Evolutionary conservation across 2,888 invertebrate genomes (phyloP), one percentile per base, ranked within the genome.

Genomic region (Andricus curvator): DNA sequence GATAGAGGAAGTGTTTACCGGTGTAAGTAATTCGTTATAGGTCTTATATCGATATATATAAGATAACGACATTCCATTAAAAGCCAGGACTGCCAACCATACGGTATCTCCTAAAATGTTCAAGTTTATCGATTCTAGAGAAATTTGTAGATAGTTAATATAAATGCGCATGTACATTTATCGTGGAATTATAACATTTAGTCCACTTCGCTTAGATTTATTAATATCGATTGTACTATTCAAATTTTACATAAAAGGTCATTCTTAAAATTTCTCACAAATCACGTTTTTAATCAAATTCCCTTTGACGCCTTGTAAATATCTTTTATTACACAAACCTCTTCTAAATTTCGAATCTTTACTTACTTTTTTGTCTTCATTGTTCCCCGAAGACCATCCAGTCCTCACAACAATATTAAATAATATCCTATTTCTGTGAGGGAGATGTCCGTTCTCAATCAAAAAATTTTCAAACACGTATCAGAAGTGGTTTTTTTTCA

Each of bases 81-180:
- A 88, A 87, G 86, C 89, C 88, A 86, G 87, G 88, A 89, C 90
- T 91, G 90, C 90, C 90, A 89, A 87, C 84, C 87, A 81, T 84
- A 82, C 48, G 70, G 25, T 48, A 48, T 74, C 74, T 74, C 74
- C 20, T 25, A 70, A 74, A 74, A 74, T 74, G 74, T 74, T 74
- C 74, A 74, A 74, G 56, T 74, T 74, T 74, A 56, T 56, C 74
- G 74, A 74, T 74, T 74, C 37, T 74, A 74, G 74, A 74, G 33
- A 56, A 74, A 74, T 74, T 74, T 74, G 74, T 74, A 74, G 74
- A 74, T 74, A 74, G 56, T 60, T 60, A 74, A 74, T 74, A 56
- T 74, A 33, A 74, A 74, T 37, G 56, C 51, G 56, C 74, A 60
- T 74, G 74, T 74, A 74, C 13, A 74, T 74, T 74, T 56, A 74